phyloP scores from a whole-genome alignment of 2,888 invertebrate species.

The Rugalucina vietnamica region DNA sequence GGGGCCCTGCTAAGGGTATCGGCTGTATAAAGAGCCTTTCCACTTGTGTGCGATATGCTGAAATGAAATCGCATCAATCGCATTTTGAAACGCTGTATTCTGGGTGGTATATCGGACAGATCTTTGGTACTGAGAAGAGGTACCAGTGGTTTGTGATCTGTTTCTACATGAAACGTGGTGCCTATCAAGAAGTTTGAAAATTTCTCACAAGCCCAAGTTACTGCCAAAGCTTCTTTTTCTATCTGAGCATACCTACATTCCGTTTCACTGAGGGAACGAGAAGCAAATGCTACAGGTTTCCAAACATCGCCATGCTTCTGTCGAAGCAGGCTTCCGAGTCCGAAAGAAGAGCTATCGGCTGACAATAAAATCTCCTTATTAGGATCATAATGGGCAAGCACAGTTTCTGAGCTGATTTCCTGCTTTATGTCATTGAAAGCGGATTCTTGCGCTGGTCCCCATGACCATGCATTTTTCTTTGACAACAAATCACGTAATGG shows the following conservation, averaged over 20 bases:
- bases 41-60: background rate
- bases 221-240: background rate
- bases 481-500: slow-evolving; percentile 30
- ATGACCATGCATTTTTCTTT: slow-evolving; percentile 34
- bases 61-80: slow-evolving; percentile 39
- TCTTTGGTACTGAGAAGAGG: slow-evolving; percentile 22
- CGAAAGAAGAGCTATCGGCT: background rate
- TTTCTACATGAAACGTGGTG: background rate
- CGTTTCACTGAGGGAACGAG: background rate
- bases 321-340: background rate
- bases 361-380: background rate
- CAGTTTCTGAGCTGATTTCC: background rate
- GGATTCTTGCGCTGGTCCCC: slow-evolving; percentile 15
- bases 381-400: background rate
- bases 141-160: slow-evolving; percentile 24
- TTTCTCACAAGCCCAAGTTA: slow-evolving; percentile 4
- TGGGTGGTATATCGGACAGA: slow-evolving; percentile 15
- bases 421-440: slow-evolving; percentile 20
- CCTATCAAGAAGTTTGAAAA: slow-evolving; percentile 22
- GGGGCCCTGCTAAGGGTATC: background rate
- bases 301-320: background rate
- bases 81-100: slow-evolving; percentile 41
- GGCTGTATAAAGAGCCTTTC: background rate
- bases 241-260: background rate
- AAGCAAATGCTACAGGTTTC: background rate